Evolutionary conservation across 2,113 vertebrate genomes (phyloP).

Genomic region (Talpa occidentalis): DNA sequence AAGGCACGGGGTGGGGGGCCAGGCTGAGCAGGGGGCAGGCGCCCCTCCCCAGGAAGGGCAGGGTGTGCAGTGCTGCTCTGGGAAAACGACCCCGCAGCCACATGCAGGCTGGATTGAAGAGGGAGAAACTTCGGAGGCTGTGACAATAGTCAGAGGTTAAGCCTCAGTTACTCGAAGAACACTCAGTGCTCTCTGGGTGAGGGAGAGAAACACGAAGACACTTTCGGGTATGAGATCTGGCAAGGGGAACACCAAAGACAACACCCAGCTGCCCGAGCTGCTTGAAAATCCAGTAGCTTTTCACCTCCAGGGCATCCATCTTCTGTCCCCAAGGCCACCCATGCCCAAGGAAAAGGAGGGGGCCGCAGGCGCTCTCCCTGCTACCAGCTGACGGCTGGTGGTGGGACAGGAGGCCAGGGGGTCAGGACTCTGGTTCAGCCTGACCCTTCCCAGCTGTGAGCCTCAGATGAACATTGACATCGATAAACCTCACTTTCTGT

Average conservation of each 20-base stretch:
- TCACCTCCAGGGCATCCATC: neutral
- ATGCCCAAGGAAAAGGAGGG: neutral
- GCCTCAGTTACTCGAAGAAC: neutral
- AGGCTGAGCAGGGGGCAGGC: neutral
- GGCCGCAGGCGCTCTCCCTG: neutral
- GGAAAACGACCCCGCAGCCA: neutral
- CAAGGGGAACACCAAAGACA: neutral
- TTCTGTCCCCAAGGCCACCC: conserved; percentile 1
- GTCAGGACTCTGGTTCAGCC: neutral
- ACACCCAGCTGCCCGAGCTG: neutral
- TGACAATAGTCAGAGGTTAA: neutral
- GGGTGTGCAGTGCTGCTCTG: neutral
- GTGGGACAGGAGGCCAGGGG: neutral
- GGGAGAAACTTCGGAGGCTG: neutral
- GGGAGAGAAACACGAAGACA: neutral
- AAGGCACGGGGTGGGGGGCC: neutral
- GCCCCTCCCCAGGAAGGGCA: neutral
- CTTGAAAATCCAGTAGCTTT: conserved; percentile 7
- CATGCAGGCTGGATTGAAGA: neutral
- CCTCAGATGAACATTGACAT: neutral
- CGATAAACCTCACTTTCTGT: neutral
- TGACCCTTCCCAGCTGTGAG: rapidly evolving
- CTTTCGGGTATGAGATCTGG: neutral
- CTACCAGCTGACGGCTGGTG: neutral
- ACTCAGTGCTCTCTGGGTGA: neutral